These are phyloP conservation scores for Podotricha telesiphe DNA, from an alignment of 2,888 invertebrate species.

Conservation along the genomic window DNA sequence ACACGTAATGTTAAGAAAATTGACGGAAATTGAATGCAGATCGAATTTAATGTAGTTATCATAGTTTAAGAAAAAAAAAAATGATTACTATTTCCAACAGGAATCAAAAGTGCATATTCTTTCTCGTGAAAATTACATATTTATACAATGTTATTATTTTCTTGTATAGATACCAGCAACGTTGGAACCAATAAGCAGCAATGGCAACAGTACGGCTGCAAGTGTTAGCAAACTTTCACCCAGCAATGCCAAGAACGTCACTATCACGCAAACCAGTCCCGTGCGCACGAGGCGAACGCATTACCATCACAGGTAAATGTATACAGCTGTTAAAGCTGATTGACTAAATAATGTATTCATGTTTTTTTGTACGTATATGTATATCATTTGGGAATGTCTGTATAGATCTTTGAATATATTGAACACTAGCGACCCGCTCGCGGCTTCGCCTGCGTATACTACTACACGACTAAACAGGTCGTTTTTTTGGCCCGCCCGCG, in stretches of 20 bases:
- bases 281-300: conserved; percentile 76
- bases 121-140: too few species aligned
- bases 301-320: conserved; percentile 74
- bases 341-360: not conserved
- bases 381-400: not conserved
- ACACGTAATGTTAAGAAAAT: too few species aligned
- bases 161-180: conserved; percentile 59
- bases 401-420: not conserved
- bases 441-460: too few species aligned
- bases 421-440: too few species aligned
- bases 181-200: conserved; percentile 72
- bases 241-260: conserved; percentile 69
- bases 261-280: conserved; percentile 79
- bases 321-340: not conserved
- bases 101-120: too few species aligned
- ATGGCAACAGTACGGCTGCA: conserved; percentile 74
- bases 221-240: conserved; percentile 77
- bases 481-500: too few species aligned
- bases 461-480: too few species aligned
- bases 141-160: not conserved
- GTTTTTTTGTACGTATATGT: not conserved
- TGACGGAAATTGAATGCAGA: too few species aligned
- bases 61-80: too few species aligned
- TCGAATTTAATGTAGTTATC: too few species aligned
- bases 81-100: too few species aligned